A percentile compares a stretch with the other conserved stretches of the same genome.
phyloP scores from a whole-genome alignment of 2,113 vertebrate genomes.

The Benitochromis conjunctus region DNA sequence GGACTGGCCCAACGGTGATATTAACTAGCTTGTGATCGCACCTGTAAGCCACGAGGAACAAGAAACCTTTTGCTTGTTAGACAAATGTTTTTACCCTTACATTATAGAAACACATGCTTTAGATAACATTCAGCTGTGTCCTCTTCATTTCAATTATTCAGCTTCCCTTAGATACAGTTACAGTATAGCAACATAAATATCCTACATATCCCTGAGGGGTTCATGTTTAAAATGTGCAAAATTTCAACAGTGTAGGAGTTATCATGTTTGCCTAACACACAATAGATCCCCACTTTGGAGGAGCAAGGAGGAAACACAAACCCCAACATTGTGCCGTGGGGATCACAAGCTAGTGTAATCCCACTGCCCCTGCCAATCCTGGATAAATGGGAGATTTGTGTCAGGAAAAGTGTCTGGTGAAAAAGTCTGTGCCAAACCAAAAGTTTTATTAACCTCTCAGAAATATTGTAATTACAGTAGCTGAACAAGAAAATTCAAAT shows the following conservation, averaged over 20 bases:
- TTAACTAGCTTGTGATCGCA: not conserved
- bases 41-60: not conserved
- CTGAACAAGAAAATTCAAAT: not conserved
- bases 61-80: not conserved
- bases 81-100: not conserved
- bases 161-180: not conserved
- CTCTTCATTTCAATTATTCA: not conserved
- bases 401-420: not conserved
- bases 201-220: not conserved
- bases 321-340: not conserved
- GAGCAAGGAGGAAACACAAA: not conserved
- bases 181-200: not conserved
- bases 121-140: not conserved
- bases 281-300: not conserved
- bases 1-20: not conserved
- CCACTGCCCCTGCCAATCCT: not conserved
- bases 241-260: not conserved
- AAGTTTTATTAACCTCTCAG: not conserved
- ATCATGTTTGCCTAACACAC: not conserved
- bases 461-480: not conserved
- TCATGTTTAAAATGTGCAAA: not conserved
- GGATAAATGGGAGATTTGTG: not conserved
- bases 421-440: not conserved
- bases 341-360: not conserved
- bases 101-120: not conserved